Base-by-base conservation (phyloP, 2,797 vertebrate species). In the Chloroceryle amazona region DNA sequence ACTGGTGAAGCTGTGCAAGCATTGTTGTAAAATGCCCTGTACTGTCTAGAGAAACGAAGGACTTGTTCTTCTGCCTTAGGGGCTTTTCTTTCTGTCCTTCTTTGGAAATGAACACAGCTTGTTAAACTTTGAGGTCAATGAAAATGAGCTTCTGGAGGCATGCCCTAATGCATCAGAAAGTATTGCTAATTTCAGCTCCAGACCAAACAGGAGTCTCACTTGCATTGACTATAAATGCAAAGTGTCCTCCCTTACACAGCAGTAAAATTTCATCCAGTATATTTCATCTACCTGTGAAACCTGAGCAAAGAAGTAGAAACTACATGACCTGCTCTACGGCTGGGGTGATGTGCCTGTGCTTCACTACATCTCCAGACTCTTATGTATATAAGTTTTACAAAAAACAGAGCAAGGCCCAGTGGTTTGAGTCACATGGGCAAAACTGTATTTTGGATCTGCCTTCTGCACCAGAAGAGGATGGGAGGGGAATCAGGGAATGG, bases 81-180 rank as follows among this genome's bases (percentile, higher is more conserved):
- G 54, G 3, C 42, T 89, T 91, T 79, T 92, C 46, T 65, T 91
- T 85, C 79, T 89, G 58, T 75, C 84, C 76, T 92, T 70, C 81
- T 82, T 65, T 89, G 74, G 62, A 76, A 67, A 82, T 42, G 52
- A 91, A 19, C 29, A 54, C 31, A 79, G 54, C 37, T 46, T 72
- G 22, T 61, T 80, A 85, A 68, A 87, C 37, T 46, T 37, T 37
- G 78, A 92, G 33, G 29, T 39, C 26, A 47, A 49, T 61, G 71
- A 46, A 91, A 84, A 87, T 47, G 51, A 80, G 47, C 51, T 88
- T 72, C 71, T 87, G 37, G 49, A 52, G 74, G 16, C 44, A 79
- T 47, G 41, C 66, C 37, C 66, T 70, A 51, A 29, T 72, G 51
- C 26, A 76, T 23, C 42, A 85, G 79, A 87, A 89, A 76, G 42